Evolutionary conservation across 2,113 vertebrate genomes (phyloP).

Genomic region (Tricholaema leucomelas): DNA sequence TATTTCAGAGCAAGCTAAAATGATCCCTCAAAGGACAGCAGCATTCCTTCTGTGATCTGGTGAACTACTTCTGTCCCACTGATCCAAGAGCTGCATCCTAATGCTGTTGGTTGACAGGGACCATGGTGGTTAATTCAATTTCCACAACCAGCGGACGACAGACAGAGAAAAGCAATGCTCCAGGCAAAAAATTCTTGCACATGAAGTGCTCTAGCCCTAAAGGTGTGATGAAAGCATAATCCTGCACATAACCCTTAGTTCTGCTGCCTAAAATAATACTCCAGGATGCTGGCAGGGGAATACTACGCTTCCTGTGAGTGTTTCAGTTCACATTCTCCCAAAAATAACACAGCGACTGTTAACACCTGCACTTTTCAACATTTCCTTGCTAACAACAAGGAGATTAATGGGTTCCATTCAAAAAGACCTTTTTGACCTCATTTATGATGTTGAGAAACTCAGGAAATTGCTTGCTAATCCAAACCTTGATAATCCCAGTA

Average conservation of each 20-base stretch:
- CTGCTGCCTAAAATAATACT: constrained; percentile 83
- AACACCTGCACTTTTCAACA: constrained; percentile 78
- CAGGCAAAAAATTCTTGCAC: constrained; percentile 58
- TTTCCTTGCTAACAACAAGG: constrained; percentile 75
- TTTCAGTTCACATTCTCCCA: constrained; percentile 79
- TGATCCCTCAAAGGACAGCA: neutral
- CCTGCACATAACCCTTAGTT: constrained; percentile 73
- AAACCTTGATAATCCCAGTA: constrained; percentile 66
- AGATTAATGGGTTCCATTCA: constrained; percentile 80
- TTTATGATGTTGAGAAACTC: constrained; percentile 74
- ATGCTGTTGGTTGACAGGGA: neutral
- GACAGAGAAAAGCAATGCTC: constrained; percentile 28
- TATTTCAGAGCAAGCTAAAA: neutral
- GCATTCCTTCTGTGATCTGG: neutral
- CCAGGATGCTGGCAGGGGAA: constrained; percentile 80
- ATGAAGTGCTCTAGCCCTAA: constrained; percentile 62
- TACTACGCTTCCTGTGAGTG: constrained; percentile 78
- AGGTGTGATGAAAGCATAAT: constrained; percentile 78
- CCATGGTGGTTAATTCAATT: neutral
- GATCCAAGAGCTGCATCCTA: neutral
- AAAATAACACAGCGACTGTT: constrained; percentile 82
- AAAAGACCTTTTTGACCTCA: constrained; percentile 76
- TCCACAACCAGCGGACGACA: neutral
- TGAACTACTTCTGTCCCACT: neutral
- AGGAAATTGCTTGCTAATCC: constrained; percentile 78